Conservation (phyloP, 2,797 vertebrate species). For the Selene dorsalis region DNA sequence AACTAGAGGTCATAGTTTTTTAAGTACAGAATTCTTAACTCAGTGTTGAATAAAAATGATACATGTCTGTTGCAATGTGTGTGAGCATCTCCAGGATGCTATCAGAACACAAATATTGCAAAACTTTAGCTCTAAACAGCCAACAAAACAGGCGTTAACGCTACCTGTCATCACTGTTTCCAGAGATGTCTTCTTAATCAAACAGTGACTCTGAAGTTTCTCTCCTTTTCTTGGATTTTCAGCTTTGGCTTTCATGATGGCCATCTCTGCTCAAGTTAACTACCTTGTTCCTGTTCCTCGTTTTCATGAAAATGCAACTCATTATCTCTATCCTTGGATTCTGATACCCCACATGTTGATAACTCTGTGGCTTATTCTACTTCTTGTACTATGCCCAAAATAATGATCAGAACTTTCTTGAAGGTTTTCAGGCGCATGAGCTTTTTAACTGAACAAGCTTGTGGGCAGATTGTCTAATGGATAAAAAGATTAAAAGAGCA, state of each 20-base stretch:
- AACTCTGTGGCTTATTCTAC: conserved; percentile 8
- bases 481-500: conserved; percentile 37
- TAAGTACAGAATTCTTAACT: background rate
- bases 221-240: background rate
- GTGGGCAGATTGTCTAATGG: conserved; percentile 15
- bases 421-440: background rate
- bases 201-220: background rate
- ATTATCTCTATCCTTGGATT: background rate
- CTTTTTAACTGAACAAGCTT: conserved; percentile 1
- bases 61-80: background rate
- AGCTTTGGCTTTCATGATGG: background rate
- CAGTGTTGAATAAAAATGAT: background rate
- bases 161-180: background rate
- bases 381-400: background rate
- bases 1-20: background rate
- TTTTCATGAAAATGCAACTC: background rate
- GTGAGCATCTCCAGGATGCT: no score
- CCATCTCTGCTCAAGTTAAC: background rate
- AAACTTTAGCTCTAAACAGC: background rate
- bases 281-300: background rate
- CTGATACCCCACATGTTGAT: conserved; percentile 3
- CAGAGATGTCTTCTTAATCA: conserved; percentile 1
- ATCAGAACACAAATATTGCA: background rate
- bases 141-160: background rate
- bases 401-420: conserved; percentile 12